These are phyloP conservation scores for Drosophila glabriapex DNA, from an alignment of 2,888 invertebrate species.

Conservation along the genomic window DNA sequence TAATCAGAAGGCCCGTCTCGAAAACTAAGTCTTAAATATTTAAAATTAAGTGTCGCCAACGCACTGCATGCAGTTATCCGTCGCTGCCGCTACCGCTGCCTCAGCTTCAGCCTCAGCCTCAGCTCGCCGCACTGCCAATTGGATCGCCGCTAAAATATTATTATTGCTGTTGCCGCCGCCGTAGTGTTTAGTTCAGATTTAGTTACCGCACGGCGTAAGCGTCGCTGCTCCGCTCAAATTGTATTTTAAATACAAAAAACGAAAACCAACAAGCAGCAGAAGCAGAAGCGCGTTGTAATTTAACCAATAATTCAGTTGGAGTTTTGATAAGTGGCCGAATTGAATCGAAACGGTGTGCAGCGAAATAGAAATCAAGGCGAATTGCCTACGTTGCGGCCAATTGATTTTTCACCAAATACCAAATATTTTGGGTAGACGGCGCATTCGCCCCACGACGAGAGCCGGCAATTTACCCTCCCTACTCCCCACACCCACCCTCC, in stretches of 20 bases:
- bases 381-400: constrained; percentile 33
- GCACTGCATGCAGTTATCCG: constrained; percentile 10
- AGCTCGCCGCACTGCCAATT: constrained; percentile 17
- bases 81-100: constrained; percentile 5
- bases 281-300: constrained; percentile 30
- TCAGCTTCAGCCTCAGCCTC: background rate
- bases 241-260: constrained; percentile 64
- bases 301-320: background rate
- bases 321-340: constrained; percentile 15
- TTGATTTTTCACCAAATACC: constrained; percentile 62
- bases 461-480: constrained; percentile 44
- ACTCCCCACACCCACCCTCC: constrained; percentile 3
- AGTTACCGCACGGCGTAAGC: constrained; percentile 55
- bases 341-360: constrained; percentile 42
- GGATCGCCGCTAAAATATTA: constrained; percentile 1
- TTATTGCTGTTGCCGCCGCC: background rate
- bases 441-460: constrained; percentile 13
- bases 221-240: constrained; percentile 60
- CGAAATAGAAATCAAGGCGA: constrained; percentile 25
- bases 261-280: constrained; percentile 9
- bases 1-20: constrained; percentile 41
- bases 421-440: constrained; percentile 13
- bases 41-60: constrained; percentile 35
- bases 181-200: constrained; percentile 56
- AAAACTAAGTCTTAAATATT: constrained; percentile 51